Base-by-base conservation (phyloP, 2,888 invertebrate species). In the Drosophila longiperda region DNA sequence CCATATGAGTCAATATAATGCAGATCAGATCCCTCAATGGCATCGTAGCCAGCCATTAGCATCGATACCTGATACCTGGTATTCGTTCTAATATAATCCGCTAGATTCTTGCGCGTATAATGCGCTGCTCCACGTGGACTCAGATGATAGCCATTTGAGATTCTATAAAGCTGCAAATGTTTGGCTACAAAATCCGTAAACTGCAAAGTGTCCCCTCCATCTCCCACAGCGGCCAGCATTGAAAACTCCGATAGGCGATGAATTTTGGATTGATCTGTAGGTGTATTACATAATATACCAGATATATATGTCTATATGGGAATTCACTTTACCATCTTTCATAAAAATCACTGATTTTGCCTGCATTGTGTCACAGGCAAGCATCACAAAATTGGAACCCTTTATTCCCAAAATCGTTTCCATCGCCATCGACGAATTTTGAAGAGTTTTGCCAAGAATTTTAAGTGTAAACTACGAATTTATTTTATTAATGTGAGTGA, bases 121-220 rank as follows among this genome's bases (percentile, higher is more conserved):
- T 96, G 96, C 0, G 98, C 97, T 2, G 98, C 98, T 20, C 98
- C 97, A 78, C 95, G 94, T 1, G 99, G 98, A 17, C 98, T 97
- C 63, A 99, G 93, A 92, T 99, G 98, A 92, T 99, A 99, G 1
- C 98, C 98, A 93, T 99, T 98, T 78, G 98, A 95, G 97, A 99
- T 98, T 94, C 98, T 98, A 92, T 99, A 99, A 45, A 99, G 94
- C 87, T 98, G 98, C 80, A 99, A 96, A 92, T 99, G 99, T 93
- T 99, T 99, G 5, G 97, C 96, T 87, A 99, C 98, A 91, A 97
- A 99, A 91, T 99, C 99, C 3, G 98, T 97, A 94, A 99, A 99
- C 92, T 99, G 98, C 32, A 96, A 96, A 1, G 98, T 97, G 92
- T 99, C 99, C 1, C 99, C 99, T 26, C 97, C 95, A 92, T 99